Evolutionary conservation across 1,140 invertebrate species (phyloP), one percentile per base, ranked within the genome.

Genomic region (Eumeta japonica): DNA sequence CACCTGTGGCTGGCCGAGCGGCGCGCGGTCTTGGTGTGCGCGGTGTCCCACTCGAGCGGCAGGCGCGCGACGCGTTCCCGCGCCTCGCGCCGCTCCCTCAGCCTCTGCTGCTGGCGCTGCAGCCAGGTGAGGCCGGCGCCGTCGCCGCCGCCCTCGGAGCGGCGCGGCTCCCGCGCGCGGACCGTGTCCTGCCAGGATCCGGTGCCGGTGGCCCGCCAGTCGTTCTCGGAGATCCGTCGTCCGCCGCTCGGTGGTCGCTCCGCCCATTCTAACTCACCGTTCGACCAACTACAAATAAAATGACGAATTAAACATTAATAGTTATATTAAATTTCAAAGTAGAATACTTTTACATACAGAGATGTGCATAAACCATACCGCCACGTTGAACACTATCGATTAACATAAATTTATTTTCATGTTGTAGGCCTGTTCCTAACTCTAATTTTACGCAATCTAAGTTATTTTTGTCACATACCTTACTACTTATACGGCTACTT

Each of bases 21-120:
- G 17, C 70, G 62, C 50, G 63, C 73, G 33, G 67, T 59, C 48
- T 63, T 58, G 48, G 75, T 50, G 58, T 59, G 45, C 28, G 66
- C 53, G 31, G 48, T 49, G 48, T 68, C 53, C 76, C 64, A 72
- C 62, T 88, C 86, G 44, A 83, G 81, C 45, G 85, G 85, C 43
- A 84, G 79, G 46, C 87, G 76, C 68, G 87, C 86, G 29, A 83
- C 80, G 45, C 82, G 77, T 37, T 82, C 73, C 40, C 84, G 80
- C 20, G 82, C 65, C 62, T 86, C 80, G 71, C 81, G 70, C 60
- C 84, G 66, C 62, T 85, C 80, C 54, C 82, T 77, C 1, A 90
- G 73, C 53, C 89, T 89, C 53, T 86, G 78, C 55, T 90, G 87
- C 54, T 90, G 87, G 43, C 85, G 79, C 58, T 88, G 86, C 35